Base-by-base conservation (phyloP, 2,113 vertebrate species). In the Podocnemis expansa region DNA sequence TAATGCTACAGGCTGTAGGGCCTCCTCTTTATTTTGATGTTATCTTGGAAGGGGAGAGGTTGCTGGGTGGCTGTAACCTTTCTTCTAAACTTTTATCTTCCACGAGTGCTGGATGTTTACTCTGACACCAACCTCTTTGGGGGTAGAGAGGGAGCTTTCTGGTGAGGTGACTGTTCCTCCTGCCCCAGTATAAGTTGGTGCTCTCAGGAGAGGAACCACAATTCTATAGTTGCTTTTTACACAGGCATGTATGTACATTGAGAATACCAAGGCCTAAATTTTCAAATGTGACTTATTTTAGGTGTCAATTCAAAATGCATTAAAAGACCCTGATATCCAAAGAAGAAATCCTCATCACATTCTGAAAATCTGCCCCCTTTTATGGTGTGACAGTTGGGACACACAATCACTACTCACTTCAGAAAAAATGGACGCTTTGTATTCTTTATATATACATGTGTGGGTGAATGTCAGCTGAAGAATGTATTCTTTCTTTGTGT, bases 141-240 rank as follows among this genome's bases (percentile, higher is more conserved):
- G 84, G 16, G 10, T 56, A 58, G 78, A 84, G 3, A 93, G 76
- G 52, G 87, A 85, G n/a, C 31, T 89, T 58, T 41, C 56, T 58
- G 82, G 67, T 8, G 10, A 70, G n/a, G 19, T 70, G n/a, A 70
- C 34, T 70, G 73, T 25, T 16, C 13, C 22, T 76, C 25, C 41
- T 16, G 25, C 24, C 12, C 43, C 24, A 45, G 4, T 52, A 38
- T 9, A 70, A 70, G 81, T 85, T 87, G 9, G 55, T 75, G 0
- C 49, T 51, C 91, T 89, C 25, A 85, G 31, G 67, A 85, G 89
- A 84, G 85, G 49, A 8, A 88, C 10, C 22, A 96, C 34, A 85
- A 81, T 89, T 93, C 79, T 29, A 41, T 16, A n/a, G 49, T 22
- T 89, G 47, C 76, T 91, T 91, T 96, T 91, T 54, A 79, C 83